A percentile compares a stretch with the other conserved stretches of the same genome.
Conservation (phyloP, 2,113 vertebrate species). For the Prochilodus magdalenae region DNA sequence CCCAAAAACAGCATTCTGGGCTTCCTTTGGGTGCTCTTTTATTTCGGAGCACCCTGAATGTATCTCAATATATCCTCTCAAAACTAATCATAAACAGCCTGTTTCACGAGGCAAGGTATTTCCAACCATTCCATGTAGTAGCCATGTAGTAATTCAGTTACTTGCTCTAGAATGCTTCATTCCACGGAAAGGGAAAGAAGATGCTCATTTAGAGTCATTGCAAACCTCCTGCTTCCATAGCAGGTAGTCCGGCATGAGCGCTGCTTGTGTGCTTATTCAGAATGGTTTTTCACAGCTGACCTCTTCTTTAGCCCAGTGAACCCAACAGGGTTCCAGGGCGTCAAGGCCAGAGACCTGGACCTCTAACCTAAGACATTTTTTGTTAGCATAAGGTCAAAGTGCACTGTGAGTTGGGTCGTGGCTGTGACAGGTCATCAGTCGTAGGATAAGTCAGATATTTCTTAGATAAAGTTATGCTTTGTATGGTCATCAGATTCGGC, state of each 20-base stretch:
- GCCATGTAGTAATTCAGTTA: too few relatives aligned
- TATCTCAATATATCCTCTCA: too few relatives aligned
- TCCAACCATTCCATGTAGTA: too few relatives aligned
- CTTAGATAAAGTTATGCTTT: background rate
- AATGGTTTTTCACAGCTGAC: background rate
- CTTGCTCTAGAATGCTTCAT: too few relatives aligned
- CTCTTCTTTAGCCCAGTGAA: background rate
- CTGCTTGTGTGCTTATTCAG: background rate
- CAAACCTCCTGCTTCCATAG: background rate
- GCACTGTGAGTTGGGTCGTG: background rate
- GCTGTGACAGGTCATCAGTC: background rate
- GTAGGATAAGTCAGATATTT: background rate
- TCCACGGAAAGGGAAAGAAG: too few relatives aligned
- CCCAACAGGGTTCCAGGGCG: background rate
- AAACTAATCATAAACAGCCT: too few relatives aligned
- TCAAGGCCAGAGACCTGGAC: background rate
- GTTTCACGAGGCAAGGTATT: too few relatives aligned
- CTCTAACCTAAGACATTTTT: background rate
- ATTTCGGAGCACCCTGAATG: too few relatives aligned
- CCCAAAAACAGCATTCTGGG: too few relatives aligned
- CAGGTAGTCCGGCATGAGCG: background rate
- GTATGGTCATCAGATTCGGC: background rate
- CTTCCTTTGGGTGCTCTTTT: too few relatives aligned
- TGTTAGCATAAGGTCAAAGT: slow-evolving; percentile 1
- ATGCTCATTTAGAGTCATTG: too few relatives aligned